phyloP scores from a whole-genome alignment of 2,888 invertebrate species.

The Latrodectus hesperus region DNA sequence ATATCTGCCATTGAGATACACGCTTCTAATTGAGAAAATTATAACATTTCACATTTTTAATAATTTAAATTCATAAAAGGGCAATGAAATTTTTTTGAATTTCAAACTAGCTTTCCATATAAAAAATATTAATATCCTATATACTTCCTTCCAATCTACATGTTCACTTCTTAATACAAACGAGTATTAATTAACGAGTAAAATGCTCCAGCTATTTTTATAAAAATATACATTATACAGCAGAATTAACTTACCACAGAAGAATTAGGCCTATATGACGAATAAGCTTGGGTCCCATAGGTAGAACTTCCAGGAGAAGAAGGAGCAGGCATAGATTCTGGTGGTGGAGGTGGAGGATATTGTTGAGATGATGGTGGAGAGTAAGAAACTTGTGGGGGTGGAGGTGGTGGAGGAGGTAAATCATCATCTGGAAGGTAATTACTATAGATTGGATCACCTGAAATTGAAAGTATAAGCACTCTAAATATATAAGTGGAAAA shows the following conservation, averaged over 20 bases:
- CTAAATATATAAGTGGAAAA: neutral
- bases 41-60: no score
- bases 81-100: no score
- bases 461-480: neutral
- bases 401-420: conserved; percentile 65
- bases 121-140: no score
- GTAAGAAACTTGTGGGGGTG: conserved; percentile 52
- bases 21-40: no score
- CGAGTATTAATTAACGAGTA: no score
- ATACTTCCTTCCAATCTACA: no score
- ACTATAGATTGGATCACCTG: conserved; percentile 63
- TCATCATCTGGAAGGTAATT: conserved; percentile 61
- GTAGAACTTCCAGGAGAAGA: conserved; percentile 50
- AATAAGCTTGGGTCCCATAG: conserved; percentile 64
- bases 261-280: conserved; percentile 66
- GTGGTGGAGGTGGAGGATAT: conserved; percentile 56
- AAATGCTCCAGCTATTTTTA: no score
- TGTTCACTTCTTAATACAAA: no score
- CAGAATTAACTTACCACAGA: conserved; percentile 58
- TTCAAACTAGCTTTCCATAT: no score
- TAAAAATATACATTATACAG: neutral
- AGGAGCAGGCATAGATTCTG: conserved; percentile 42
- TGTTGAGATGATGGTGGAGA: conserved; percentile 47
- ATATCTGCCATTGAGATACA: no score
- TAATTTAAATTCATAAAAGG: no score